Base-by-base conservation (phyloP, 2,113 vertebrate genomes). In the Cyprinodon tularosa region DNA sequence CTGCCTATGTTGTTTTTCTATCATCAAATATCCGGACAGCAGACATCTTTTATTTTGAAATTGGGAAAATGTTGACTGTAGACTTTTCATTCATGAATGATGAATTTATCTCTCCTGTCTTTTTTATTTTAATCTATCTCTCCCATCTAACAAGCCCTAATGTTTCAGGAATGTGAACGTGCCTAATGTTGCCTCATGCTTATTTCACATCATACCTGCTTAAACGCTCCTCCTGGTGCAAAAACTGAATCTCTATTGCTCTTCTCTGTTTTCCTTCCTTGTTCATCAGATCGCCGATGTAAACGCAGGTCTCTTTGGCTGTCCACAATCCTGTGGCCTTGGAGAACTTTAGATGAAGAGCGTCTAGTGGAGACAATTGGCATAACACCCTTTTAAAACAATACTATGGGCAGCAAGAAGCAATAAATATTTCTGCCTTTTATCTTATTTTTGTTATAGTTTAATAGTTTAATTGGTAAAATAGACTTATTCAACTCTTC, bases 141-240 rank as follows among this genome's bases (percentile, higher is more conserved):
- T 29, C 29, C 29, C 29, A 29, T 29, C 29, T 29, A 29, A 29
- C 29, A 29, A 29, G 29, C 29, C 29, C 29, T 29, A 29, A 29
- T 29, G 29, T 29, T 29, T 29, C 29, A 29, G 29, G 29, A 29
- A 29, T 29, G 29, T 29, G 29, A 29, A 29, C 1, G 1, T 29
- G 29, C 29, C 29, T 29, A 29, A 29, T 29, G 29, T 29, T 29
- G 29, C 29, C 29, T 29, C 1, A 29, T 1, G 29, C 29, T 29
- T 29, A 29, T 17, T 17, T 53, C 11, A n/a, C 22, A 59, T 45
- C 11, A 0, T 71, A 93, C 97, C 96, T 95, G 88, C 96, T 96
- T 67, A 99, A 88, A 59, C 87, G 93, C 82, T 98, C 96, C 62
- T 98, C 96, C 68, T 99, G 98, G 86, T 99, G 98, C 85, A 99